Percentiles rank a stretch among this genome's conserved stretches.
Conservation (phyloP, 2,113 vertebrate species). For the Sinosuthora webbiana region DNA sequence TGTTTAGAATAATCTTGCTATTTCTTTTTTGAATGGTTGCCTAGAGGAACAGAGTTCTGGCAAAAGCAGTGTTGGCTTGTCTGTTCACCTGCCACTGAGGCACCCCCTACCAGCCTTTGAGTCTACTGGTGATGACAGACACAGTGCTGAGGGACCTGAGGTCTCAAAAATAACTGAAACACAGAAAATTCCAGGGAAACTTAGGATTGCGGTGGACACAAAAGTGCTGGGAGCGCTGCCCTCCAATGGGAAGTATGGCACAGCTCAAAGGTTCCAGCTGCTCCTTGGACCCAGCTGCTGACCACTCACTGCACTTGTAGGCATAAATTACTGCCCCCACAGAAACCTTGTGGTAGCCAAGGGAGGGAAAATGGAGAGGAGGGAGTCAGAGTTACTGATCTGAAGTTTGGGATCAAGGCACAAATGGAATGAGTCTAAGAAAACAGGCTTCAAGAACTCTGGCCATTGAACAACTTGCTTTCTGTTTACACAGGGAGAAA, state of each 20-base stretch:
- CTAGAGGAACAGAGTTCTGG: background rate
- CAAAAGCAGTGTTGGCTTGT: background rate
- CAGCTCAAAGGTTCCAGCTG: background rate
- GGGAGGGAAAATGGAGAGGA: background rate
- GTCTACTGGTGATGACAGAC: background rate
- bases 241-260: accelerated
- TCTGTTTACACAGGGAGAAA: background rate
- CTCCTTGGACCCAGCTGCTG: accelerated
- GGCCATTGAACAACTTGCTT: background rate
- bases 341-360: background rate
- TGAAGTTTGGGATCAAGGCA: background rate
- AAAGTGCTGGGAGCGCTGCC: background rate
- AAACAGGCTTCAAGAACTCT: background rate
- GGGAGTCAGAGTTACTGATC: background rate
- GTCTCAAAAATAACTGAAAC: background rate
- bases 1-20: background rate
- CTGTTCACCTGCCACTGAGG: background rate
- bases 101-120: background rate
- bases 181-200: background rate
- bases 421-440: background rate
- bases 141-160: background rate
- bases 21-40: background rate
- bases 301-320: background rate
- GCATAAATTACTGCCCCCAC: background rate
- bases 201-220: accelerated